Evolutionary conservation across 2,888 invertebrate species (phyloP).

Genomic region (Diplazon laetatorius): DNA sequence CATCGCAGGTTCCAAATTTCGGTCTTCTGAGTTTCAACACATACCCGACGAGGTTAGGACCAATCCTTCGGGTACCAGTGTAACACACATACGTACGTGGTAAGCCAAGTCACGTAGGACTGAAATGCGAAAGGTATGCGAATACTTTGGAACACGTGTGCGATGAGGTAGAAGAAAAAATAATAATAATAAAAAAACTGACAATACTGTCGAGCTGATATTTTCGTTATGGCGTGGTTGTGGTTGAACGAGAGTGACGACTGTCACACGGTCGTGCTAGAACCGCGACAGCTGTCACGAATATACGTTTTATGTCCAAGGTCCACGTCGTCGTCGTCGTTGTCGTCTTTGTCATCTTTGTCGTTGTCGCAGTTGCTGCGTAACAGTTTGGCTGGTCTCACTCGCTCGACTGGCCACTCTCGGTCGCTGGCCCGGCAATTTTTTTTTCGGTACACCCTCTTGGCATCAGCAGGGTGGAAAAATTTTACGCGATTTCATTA

Average conservation of each 20-base stretch:
- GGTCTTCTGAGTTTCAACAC: no score
- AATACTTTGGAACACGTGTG: no score
- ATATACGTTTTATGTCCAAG: constrained; percentile 27
- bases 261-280: constrained; percentile 25
- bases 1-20: no score
- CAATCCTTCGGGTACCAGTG: no score
- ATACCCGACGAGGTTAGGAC: no score
- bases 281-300: constrained; percentile 27
- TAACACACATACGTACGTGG: no score
- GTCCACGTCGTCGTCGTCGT: not conserved
- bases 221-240: not conserved
- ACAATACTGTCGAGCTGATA: not conserved
- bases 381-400: constrained; percentile 2
- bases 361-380: constrained; percentile 1
- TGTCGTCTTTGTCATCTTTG: not conserved
- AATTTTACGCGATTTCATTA: constrained; percentile 59
- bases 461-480: constrained; percentile 20
- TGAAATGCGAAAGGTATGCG: no score
- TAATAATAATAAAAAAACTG: constrained; percentile 26
- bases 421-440: not conserved
- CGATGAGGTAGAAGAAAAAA: no score
- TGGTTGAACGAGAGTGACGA: constrained; percentile 25
- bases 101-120: no score
- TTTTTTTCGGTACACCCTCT: constrained; percentile 15
- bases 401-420: not conserved